Evolutionary conservation across 2,113 vertebrate genomes (phyloP), one percentile per base, ranked within the genome.

Genomic region (Lamprologus ornatipinnis): DNA sequence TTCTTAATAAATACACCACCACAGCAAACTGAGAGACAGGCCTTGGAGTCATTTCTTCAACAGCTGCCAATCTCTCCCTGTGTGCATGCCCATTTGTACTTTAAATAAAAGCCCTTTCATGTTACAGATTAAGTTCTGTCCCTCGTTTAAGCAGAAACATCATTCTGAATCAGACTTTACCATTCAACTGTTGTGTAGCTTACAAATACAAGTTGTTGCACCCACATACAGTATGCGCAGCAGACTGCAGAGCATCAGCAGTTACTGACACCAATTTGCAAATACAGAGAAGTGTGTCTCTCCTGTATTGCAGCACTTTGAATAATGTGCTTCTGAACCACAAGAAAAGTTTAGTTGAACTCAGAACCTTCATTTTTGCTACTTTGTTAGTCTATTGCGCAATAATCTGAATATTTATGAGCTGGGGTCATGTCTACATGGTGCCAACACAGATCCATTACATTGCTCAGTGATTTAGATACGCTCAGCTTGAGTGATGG

Each of bases 11-110:
- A 47, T 26, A 75, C 68, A 28, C 68, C 14, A 47, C 42, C 70
- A 75, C 14, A 75, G 42, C 15, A 75, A 49, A 75, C 42, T 49
- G 9, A 17, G 14, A 75, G 45, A 47, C 40, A 28, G n/a, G 63
- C 19, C n/a, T 68, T 68, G 63, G 63, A 68, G 19, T 68, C 63
- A 21, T 68, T 65, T 68, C 60, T 68, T 21, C 60, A 37, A 68
- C 60, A 13, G 33, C 26, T 78, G 26, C 45, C 0, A 31, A 19
- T 49, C 15, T 78, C 26, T 78, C 3, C 45, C 10, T 51, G 45
- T n/a, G 26, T 51, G 73, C 5, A 31, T 49, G 26, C 45, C 45
- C 10, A 1, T 51, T 13, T 31, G 28, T 51, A 78, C 45, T 78
- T 78, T 51, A 49, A 19, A 49, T 78, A 31, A 78, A 78, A 19